Conservation (phyloP, 2,113 vertebrate genomes). For the Ardeotis arabs region DNA sequence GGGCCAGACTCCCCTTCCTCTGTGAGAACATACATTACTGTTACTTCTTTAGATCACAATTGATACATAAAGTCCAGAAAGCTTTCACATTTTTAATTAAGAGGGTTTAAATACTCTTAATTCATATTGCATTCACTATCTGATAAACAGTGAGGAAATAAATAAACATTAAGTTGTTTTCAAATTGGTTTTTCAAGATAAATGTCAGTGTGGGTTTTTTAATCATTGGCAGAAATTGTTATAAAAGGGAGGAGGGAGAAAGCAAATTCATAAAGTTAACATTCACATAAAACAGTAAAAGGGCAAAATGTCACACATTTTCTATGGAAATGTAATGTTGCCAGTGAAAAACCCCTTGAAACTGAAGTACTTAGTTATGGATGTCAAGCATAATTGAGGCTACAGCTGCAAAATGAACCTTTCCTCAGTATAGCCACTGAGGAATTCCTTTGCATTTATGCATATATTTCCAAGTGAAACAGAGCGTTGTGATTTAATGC, state of each 20-base stretch:
- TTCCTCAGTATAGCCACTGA: slow-evolving; percentile 14
- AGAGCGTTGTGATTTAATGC: slow-evolving; percentile 40
- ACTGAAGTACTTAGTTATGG: slow-evolving; percentile 12
- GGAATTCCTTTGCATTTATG: slow-evolving; percentile 61
- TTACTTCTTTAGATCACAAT: neutral
- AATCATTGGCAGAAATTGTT: neutral
- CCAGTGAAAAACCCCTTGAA: slow-evolving; percentile 30
- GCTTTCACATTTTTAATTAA: neutral
- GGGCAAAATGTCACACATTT: slow-evolving; percentile 33
- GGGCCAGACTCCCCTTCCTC: neutral
- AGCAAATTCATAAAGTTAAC: slow-evolving; percentile 22
- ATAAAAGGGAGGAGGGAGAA: neutral
- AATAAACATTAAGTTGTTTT: neutral
- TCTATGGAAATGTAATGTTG: slow-evolving; percentile 15
- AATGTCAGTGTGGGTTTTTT: neutral
- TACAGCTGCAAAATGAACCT: slow-evolving; percentile 43
- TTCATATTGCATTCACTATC: neutral
- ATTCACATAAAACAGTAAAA: slow-evolving; percentile 32
- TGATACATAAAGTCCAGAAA: neutral
- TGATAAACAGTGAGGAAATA: neutral
- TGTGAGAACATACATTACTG: neutral
- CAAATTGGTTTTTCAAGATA: neutral
- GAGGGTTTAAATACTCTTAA: neutral
- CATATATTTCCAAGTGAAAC: slow-evolving; percentile 40
- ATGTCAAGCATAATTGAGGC: slow-evolving; percentile 54